Evolutionary conservation across 2,888 invertebrate genomes (phyloP).

Genomic region (Drosophila atripex): DNA sequence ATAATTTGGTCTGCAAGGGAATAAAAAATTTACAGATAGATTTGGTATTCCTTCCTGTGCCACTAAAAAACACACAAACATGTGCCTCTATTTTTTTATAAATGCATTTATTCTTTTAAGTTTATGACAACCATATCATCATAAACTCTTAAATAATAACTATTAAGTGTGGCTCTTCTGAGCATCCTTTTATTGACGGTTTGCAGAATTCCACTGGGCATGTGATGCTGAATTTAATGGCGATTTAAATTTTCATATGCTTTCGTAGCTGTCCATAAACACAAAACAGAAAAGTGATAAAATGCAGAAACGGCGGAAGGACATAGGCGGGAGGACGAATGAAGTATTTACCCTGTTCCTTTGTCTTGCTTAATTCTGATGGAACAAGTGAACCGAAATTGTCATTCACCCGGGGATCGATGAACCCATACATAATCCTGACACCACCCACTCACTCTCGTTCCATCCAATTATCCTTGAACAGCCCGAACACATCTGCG

Average conservation of each 20-base stretch:
- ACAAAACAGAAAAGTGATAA: constrained; percentile 15
- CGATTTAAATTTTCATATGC: constrained; percentile 39
- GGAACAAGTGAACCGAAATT: constrained; percentile 38
- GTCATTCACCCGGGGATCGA: constrained; percentile 25
- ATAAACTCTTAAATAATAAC: not conserved
- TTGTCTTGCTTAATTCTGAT: constrained; percentile 34
- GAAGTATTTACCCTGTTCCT: constrained; percentile 13
- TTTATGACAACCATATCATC: not conserved
- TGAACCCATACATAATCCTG: constrained; percentile 22
- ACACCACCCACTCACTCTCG: constrained; percentile 8
- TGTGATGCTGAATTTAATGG: constrained; percentile 24
- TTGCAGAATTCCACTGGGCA: constrained; percentile 6
- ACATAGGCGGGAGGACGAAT: not conserved
- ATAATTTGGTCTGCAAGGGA: too few relatives aligned
- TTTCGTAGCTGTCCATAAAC: constrained; percentile 20
- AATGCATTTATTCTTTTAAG: not conserved
- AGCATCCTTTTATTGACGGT: too few relatives aligned
- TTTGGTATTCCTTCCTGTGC: not conserved
- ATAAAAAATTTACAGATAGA: not conserved
- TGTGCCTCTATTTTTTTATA: not conserved
- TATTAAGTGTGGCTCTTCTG: not conserved
- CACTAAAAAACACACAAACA: not conserved
- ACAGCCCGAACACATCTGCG: constrained; percentile 47
- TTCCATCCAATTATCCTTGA: constrained; percentile 18
- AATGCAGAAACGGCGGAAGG: not conserved